A percentile compares a stretch with the other conserved stretches of the same genome.
Conservation (phyloP, 1,140 invertebrate species). For the Drosophila burlai region DNA sequence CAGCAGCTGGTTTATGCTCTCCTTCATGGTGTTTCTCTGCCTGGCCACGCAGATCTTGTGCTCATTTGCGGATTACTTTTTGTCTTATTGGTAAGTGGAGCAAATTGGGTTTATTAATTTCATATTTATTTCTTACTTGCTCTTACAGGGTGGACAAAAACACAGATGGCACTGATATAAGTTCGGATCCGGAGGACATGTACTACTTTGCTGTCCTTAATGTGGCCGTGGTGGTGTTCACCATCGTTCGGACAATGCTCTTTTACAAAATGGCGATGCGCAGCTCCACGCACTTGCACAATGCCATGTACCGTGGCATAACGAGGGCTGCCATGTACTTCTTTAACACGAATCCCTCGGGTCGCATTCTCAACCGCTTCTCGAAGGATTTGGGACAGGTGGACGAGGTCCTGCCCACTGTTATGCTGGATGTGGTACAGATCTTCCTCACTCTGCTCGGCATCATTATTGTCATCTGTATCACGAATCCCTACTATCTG, state of each 20-base stretch:
- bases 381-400: conserved; percentile 92
- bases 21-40: conserved; percentile 62
- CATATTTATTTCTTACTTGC: neutral
- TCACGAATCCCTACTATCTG: conserved; percentile 91
- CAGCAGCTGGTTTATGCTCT: conserved; percentile 57
- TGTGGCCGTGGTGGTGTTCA: conserved; percentile 63
- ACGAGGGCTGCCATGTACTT: conserved; percentile 89
- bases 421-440: conserved; percentile 91
- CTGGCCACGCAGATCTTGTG: conserved; percentile 61
- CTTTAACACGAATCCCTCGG: conserved; percentile 91
- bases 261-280: conserved; percentile 62
- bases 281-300: conserved; percentile 56
- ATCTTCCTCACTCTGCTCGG: conserved; percentile 88
- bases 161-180: conserved; percentile 6
- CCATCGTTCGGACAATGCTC: conserved; percentile 49
- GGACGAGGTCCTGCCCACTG: conserved; percentile 94
- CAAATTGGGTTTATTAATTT: neutral
- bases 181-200: conserved; percentile 43
- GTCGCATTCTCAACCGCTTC: conserved; percentile 91
- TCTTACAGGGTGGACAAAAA: conserved; percentile 57
- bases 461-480: conserved; percentile 89
- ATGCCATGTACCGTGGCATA: conserved; percentile 59
- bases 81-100: conserved; percentile 58
- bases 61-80: conserved; percentile 56
- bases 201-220: conserved; percentile 54